Evolutionary conservation across 2,888 invertebrate genomes (phyloP).

Genomic region (Ormyrus nitidulus): DNA sequence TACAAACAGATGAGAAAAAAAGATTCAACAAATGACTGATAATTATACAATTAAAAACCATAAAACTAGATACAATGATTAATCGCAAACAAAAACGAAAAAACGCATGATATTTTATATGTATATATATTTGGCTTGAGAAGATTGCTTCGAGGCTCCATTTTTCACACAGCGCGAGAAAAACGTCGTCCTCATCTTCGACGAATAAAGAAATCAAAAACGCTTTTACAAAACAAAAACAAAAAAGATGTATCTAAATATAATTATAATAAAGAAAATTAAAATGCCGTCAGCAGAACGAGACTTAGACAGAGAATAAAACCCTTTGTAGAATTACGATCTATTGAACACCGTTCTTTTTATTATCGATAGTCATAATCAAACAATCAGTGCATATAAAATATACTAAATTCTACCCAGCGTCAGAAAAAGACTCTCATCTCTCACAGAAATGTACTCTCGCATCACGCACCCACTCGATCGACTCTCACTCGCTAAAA

Average conservation of each 20-base stretch:
- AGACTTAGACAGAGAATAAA: slow-evolving; percentile 59
- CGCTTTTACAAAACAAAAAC: slow-evolving; percentile 41
- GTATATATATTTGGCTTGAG: slow-evolving; percentile 55
- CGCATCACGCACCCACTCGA: slow-evolving; percentile 33
- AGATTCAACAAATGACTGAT: slow-evolving; percentile 58
- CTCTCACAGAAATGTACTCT: background rate
- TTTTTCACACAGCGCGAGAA: slow-evolving; percentile 46
- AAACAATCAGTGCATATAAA: slow-evolving; percentile 76
- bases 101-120: slow-evolving; percentile 14
- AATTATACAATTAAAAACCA: slow-evolving; percentile 53
- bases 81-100: slow-evolving; percentile 40
- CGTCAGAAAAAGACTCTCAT: slow-evolving; percentile 72
- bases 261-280: slow-evolving; percentile 29
- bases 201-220: slow-evolving; percentile 22
- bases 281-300: slow-evolving; percentile 60
- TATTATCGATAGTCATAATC: slow-evolving; percentile 74
- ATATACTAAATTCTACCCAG: slow-evolving; percentile 75
- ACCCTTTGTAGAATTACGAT: slow-evolving; percentile 64
- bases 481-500: slow-evolving; percentile 66
- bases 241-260: slow-evolving; percentile 32
- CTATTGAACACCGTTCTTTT: slow-evolving; percentile 75
- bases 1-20: slow-evolving; percentile 53
- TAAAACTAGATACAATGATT: slow-evolving; percentile 55
- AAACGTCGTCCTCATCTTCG: slow-evolving; percentile 35
- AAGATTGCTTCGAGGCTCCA: slow-evolving; percentile 32